Evolutionary conservation across 1,140 invertebrate genomes (phyloP), one percentile per base, ranked within the genome.

Genomic region (Schlechtendalia chinensis): DNA sequence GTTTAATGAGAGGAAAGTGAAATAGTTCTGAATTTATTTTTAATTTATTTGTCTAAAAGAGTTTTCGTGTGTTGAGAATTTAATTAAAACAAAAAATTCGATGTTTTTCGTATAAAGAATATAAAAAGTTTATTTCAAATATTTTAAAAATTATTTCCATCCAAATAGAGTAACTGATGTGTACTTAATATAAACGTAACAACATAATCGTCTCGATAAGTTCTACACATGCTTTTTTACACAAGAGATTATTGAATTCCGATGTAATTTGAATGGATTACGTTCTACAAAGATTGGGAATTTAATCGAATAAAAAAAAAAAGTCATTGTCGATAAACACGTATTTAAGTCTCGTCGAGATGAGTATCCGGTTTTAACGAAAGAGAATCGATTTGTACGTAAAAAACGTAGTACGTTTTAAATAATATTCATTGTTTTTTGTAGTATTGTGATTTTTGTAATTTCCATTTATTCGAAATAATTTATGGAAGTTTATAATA

Each of bases 1-100:
- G 50, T 29, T 53, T 29, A 72, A 72, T 53, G 47, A 29, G n/a
- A 69, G 16, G 22, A 69, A 69, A 69, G 24, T 29, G 29, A 72
- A 72, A 54, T 54, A 29, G 53, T 12, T 53, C 47, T 4, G 47
- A 72, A 29, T 53, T 29, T 50, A 53, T 53, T 72, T 54, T 72
- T 72, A 54, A 72, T 53, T 72, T 72, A 54, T 53, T 72, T 29
- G 27, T 4, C 69, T 29, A n/a, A 72, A 53, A 72, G 19, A 54
- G n/a, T 54, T 39, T 4, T 72, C 16, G 17, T 29, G 17, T 29
- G 17, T n/a, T 22, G 5, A 32, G 54, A 72, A 19, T 72, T 71
- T 50, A 32, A 72, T 54, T 72, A 72, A 72, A 72, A 72, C 50
- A n/a, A 22, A 54, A 54, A 54, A 72, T 29, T 54, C 17, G 27